phyloP scores from a whole-genome alignment of 2,113 vertebrate genomes.

The Eulemur macaco region DNA sequence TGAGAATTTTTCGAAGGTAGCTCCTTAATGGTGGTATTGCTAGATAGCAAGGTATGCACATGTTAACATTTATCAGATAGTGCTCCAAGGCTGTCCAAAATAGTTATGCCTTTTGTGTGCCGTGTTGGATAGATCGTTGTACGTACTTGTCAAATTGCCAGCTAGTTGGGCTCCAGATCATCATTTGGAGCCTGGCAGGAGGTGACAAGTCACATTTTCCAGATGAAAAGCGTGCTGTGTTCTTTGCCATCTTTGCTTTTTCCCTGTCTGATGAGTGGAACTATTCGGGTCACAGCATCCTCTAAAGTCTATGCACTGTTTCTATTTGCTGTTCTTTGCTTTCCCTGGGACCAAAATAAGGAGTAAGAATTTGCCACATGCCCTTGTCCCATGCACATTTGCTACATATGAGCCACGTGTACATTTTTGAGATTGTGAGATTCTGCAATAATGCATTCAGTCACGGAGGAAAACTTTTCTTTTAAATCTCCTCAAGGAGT shows the following conservation, averaged over 20 bases:
- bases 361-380: neutral
- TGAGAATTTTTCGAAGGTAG: neutral
- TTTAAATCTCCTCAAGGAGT: neutral
- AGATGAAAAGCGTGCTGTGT: neutral
- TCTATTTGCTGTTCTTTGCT: neutral
- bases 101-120: neutral
- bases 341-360: neutral
- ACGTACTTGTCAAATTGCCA: neutral
- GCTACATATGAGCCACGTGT: too few species aligned
- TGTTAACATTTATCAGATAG: neutral
- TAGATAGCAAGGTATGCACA: neutral
- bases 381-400: neutral
- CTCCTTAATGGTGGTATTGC: neutral
- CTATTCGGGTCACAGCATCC: neutral
- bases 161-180: neutral
- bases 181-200: neutral
- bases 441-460: neutral
- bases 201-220: neutral
- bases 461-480: neutral
- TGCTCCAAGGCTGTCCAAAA: neutral
- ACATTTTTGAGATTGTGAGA: neutral
- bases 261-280: neutral
- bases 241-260: neutral
- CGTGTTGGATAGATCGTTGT: neutral
- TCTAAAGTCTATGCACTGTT: neutral